phyloP scores from a whole-genome alignment of 2,113 vertebrate species.

The Chrysemys picta region DNA sequence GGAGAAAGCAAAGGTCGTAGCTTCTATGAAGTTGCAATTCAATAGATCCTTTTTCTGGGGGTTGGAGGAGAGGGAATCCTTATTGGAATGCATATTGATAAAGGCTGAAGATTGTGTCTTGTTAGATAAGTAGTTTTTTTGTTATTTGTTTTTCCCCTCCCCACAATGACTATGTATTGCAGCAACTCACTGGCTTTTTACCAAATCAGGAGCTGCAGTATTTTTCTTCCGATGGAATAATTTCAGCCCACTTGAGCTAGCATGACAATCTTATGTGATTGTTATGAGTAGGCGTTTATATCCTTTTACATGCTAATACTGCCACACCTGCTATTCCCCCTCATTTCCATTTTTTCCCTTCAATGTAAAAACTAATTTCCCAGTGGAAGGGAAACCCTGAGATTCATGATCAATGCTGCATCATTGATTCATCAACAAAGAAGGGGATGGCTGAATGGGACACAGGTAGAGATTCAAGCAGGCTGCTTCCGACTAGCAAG shows the following conservation, averaged over 20 bases:
- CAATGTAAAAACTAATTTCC: slow-evolving; percentile 67
- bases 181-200: slow-evolving; percentile 84
- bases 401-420: slow-evolving; percentile 60
- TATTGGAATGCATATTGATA: slow-evolving; percentile 71
- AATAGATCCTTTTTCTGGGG: slow-evolving; percentile 55
- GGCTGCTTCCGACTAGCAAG: slow-evolving; percentile 69
- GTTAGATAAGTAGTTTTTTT: slow-evolving; percentile 65
- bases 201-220: slow-evolving; percentile 84
- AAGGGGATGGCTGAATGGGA: slow-evolving; percentile 76
- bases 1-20: slow-evolving; percentile 50
- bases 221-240: slow-evolving; percentile 81
- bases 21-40: slow-evolving; percentile 27
- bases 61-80: slow-evolving; percentile 58
- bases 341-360: slow-evolving; percentile 50
- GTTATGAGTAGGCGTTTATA: slow-evolving; percentile 83
- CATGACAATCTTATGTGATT: slow-evolving; percentile 82
- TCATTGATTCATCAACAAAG: slow-evolving; percentile 72
- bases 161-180: slow-evolving; percentile 82
- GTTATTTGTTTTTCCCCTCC: slow-evolving; percentile 58
- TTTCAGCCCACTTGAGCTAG: slow-evolving; percentile 81
- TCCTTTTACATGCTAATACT: slow-evolving; percentile 83
- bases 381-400: slow-evolving; percentile 67
- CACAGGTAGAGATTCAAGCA: slow-evolving; percentile 74
- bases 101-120: slow-evolving; percentile 72
- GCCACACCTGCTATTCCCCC: slow-evolving; percentile 81